phyloP scores from a whole-genome alignment of 1,140 invertebrate genomes.

The Drosophila subobscura region DNA sequence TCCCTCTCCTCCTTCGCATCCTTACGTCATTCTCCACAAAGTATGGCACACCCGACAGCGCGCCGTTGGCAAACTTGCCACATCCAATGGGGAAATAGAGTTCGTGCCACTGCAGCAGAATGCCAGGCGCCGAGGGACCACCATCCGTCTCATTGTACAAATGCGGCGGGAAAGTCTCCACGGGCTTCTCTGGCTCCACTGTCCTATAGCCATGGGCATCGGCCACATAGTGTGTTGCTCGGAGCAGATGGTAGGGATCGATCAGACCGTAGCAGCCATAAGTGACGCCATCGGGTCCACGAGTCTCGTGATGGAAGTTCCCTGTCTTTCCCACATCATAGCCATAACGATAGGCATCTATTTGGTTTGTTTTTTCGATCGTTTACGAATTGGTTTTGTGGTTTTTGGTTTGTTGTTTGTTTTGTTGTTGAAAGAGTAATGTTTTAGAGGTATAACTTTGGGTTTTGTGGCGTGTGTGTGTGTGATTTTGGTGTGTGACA shows the following conservation, averaged over 20 bases:
- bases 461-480: slow-evolving; percentile 20
- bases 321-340: slow-evolving; percentile 89
- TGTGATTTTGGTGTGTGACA: slow-evolving; percentile 18
- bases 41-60: slow-evolving; percentile 65
- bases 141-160: slow-evolving; percentile 65
- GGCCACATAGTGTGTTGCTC: slow-evolving; percentile 90
- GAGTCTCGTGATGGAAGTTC: slow-evolving; percentile 91
- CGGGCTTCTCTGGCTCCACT: slow-evolving; percentile 87
- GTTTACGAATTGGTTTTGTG: slow-evolving; percentile 25
- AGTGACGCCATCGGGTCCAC: slow-evolving; percentile 89
- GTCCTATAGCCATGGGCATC: slow-evolving; percentile 91
- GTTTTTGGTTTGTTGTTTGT: slow-evolving; percentile 27
- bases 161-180: slow-evolving; percentile 87
- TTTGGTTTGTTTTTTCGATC: slow-evolving; percentile 10
- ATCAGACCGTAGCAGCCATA: slow-evolving; percentile 92
- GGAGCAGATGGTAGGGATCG: slow-evolving; percentile 87
- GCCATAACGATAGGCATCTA: slow-evolving; percentile 88
- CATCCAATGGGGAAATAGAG: slow-evolving; percentile 87
- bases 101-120: slow-evolving; percentile 86
- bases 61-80: slow-evolving; percentile 83
- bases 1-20: background rate
- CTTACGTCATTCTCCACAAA: slow-evolving; percentile 70
- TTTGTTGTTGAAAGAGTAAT: slow-evolving; percentile 38
- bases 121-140: slow-evolving; percentile 84
- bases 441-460: slow-evolving; percentile 51